These are phyloP conservation scores for Bombylius discolor DNA, from an alignment of 2,888 invertebrate genomes.

Conservation along the genomic window DNA sequence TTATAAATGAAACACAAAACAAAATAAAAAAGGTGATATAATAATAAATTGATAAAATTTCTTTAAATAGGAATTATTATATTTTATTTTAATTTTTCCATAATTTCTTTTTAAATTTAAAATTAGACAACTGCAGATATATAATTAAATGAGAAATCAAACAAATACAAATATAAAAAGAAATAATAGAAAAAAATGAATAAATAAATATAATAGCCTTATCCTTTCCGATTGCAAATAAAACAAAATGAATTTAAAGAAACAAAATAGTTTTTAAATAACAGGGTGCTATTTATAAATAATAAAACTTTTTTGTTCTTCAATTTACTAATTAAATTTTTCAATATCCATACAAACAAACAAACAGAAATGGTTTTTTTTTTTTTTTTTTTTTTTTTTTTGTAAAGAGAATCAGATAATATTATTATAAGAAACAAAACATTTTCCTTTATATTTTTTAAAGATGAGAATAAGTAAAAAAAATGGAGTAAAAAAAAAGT, in stretches of 20 bases:
- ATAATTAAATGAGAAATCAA: not conserved
- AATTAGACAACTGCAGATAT: not conserved
- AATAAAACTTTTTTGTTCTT: not conserved
- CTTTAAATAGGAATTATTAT: too few species aligned
- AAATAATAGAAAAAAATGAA: not conserved
- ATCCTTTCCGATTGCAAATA: not conserved
- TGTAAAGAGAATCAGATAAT: constrained; percentile 6
- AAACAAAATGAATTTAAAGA: not conserved
- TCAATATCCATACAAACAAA: too few species aligned
- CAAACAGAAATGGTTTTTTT: not conserved
- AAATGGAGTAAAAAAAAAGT: constrained; percentile 2
- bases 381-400: constrained; percentile 7
- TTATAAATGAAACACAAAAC: not conserved
- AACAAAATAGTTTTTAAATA: constrained; percentile 2
- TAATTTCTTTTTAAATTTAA: too few species aligned
- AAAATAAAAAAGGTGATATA: too few species aligned
- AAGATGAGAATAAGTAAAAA: constrained; percentile 3
- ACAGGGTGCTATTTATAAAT: constrained; percentile 31
- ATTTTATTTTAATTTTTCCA: too few species aligned
- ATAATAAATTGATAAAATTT: too few species aligned
- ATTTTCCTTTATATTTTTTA: too few species aligned
- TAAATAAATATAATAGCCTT: constrained; percentile 1
- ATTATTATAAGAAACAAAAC: too few species aligned
- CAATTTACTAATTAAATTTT: too few species aligned
- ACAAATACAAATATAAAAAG: not conserved